Evolutionary conservation across 1,140 invertebrate species (phyloP).

Genomic region (Drosophila mojavensis): DNA sequence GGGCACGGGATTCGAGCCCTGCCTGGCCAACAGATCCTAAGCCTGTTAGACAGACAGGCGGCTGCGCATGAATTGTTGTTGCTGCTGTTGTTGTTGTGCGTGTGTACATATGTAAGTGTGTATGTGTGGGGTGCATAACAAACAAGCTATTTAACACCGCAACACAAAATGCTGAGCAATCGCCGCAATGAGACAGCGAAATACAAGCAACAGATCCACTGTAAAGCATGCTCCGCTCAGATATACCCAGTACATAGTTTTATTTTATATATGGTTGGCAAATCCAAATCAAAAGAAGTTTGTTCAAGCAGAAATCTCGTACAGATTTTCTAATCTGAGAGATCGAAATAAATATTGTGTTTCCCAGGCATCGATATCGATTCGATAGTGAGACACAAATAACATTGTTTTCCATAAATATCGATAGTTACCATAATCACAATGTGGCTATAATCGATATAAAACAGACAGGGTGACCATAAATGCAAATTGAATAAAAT

Average conservation of each 20-base stretch:
- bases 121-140: constrained; percentile 67
- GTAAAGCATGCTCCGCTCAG: background rate
- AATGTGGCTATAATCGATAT: too few relatives aligned
- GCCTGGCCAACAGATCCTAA: constrained; percentile 27
- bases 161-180: constrained; percentile 72
- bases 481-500: too few relatives aligned
- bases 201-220: constrained; percentile 10
- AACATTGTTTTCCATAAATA: background rate
- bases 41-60: constrained; percentile 64
- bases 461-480: too few relatives aligned
- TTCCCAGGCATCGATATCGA: too few relatives aligned
- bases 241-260: background rate
- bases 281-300: too few relatives aligned
- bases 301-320: too few relatives aligned
- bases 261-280: too few relatives aligned
- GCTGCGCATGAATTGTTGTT: constrained; percentile 18
- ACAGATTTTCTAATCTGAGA: too few relatives aligned
- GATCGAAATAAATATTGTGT: too few relatives aligned
- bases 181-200: constrained; percentile 61
- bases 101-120: constrained; percentile 26
- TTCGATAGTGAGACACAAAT: too few relatives aligned
- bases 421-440: background rate
- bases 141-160: constrained; percentile 80
- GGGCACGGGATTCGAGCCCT: background rate
- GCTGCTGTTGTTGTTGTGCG: background rate